A percentile compares a stretch with the other conserved stretches of the same genome.
Evolutionary conservation across 2,888 invertebrate genomes (phyloP).

Genomic region (Schizaphis graminum): DNA sequence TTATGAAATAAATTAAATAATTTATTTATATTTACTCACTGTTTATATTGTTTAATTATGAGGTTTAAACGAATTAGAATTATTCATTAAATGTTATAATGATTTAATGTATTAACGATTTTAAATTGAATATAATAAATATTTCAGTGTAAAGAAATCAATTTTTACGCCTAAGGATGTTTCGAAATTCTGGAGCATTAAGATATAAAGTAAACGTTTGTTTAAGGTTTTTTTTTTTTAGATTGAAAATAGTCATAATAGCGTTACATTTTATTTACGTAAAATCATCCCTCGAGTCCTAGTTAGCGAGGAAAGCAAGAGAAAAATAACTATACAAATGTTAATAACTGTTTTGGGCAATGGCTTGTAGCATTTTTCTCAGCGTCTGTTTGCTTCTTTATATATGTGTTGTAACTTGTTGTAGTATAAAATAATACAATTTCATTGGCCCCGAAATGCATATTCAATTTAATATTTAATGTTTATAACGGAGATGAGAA

Average conservation of each 20-base stretch:
- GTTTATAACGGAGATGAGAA: neutral
- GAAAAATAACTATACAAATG: conserved; percentile 44
- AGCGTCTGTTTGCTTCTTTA: conserved; percentile 34
- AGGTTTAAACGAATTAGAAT: neutral
- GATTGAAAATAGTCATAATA: conserved; percentile 13
- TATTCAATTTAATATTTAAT: conserved; percentile 29
- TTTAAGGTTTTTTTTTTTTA: neutral
- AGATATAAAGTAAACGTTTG: conserved; percentile 5
- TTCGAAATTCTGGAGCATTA: neutral
- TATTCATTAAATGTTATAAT: neutral
- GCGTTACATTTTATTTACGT: conserved; percentile 43
- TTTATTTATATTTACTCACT: neutral
- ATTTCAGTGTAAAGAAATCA: neutral
- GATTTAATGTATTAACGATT: neutral
- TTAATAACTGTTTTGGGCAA: conserved; percentile 35
- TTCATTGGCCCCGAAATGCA: conserved; percentile 29
- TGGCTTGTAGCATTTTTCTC: conserved; percentile 14
- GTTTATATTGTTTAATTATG: neutral
- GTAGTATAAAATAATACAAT: conserved; percentile 44
- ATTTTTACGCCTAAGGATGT: neutral
- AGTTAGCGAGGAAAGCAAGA: neutral
- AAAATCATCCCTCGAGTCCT: conserved; percentile 11
- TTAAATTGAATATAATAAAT: neutral
- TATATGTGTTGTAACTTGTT: neutral
- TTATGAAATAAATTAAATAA: neutral